A percentile compares a stretch with the other conserved stretches of the same genome.
Evolutionary conservation across 2,888 invertebrate species (phyloP).

Genomic region (Macrostomum cliftonense): DNA sequence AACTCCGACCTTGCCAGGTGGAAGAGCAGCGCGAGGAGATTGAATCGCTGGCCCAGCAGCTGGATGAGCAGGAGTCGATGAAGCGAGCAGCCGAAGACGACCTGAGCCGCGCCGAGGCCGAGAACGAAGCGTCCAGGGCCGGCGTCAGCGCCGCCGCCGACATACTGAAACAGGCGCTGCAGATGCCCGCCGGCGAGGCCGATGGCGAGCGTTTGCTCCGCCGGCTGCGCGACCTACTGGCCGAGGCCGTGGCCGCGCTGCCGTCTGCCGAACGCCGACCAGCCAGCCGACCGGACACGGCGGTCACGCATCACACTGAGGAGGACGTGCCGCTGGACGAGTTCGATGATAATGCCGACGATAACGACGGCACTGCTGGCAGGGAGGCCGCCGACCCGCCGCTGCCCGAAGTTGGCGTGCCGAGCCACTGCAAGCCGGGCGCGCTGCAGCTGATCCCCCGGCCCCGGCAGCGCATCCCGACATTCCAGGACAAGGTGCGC

Average conservation of each 20-base stretch:
- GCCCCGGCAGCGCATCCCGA: slow-evolving; percentile 1
- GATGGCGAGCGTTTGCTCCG: slow-evolving; percentile 12
- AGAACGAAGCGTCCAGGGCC: slow-evolving; percentile 2
- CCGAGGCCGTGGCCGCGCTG: too few relatives aligned
- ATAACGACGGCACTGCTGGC: slow-evolving; percentile 23
- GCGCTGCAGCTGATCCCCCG: slow-evolving; percentile 5
- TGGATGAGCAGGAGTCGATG: too few relatives aligned
- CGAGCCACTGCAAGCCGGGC: slow-evolving; percentile 3
- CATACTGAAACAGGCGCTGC: slow-evolving; percentile 4
- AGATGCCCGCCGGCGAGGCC: slow-evolving; percentile 4
- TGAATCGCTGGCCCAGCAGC: too few relatives aligned
- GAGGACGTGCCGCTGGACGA: too few relatives aligned
- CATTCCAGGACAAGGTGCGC: slow-evolving; percentile 1
- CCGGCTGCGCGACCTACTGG: slow-evolving; percentile 14
- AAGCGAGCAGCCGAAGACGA: neutral
- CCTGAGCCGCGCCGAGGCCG: slow-evolving; percentile 6
- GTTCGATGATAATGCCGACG: slow-evolving; percentile 18
- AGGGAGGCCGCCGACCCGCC: slow-evolving; percentile 17
- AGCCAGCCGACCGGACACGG: too few relatives aligned
- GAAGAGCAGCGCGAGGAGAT: too few relatives aligned
- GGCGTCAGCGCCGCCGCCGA: slow-evolving; percentile 3
- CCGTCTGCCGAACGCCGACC: too few relatives aligned
- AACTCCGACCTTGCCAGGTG: too few relatives aligned
- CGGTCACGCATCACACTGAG: too few relatives aligned
- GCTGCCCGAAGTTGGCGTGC: too few relatives aligned